Conservation (phyloP, 2,113 vertebrate genomes). For the Neomonachus schauinslandi region DNA sequence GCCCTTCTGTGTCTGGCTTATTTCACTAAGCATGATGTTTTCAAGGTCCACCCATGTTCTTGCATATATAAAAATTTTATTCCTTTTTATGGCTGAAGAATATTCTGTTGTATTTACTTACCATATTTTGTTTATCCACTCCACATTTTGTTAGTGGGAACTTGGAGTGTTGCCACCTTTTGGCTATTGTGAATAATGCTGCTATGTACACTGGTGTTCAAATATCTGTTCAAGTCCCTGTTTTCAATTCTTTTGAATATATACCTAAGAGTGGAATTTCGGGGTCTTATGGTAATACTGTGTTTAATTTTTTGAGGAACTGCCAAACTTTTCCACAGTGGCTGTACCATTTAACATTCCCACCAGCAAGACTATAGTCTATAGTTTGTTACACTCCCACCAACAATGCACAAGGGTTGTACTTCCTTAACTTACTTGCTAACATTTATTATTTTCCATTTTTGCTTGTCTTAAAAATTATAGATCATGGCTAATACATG, state of each 20-base stretch:
- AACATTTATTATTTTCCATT: background rate
- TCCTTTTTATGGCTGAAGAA: background rate
- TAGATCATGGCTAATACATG: background rate
- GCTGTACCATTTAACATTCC: background rate
- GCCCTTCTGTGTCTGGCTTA: background rate
- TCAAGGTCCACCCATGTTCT: background rate
- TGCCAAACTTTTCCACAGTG: background rate
- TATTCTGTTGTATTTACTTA: background rate
- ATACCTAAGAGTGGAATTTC: background rate
- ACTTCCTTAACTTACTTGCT: background rate
- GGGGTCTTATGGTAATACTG: background rate
- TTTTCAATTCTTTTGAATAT: background rate
- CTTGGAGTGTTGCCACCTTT: background rate
- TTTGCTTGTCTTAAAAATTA: background rate
- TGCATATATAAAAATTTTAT: background rate
- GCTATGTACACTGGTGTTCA: background rate
- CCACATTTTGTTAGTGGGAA: background rate
- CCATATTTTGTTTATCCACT: background rate
- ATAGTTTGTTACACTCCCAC: background rate
- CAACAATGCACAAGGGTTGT: background rate
- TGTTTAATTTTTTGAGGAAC: background rate
- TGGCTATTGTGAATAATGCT: background rate
- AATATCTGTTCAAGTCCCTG: background rate
- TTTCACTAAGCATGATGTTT: constrained; percentile 17
- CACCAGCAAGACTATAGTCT: background rate